These are phyloP conservation scores for Portunus trituberculatus DNA, from an alignment of 1,140 invertebrate genomes.

Conservation along the genomic window DNA sequence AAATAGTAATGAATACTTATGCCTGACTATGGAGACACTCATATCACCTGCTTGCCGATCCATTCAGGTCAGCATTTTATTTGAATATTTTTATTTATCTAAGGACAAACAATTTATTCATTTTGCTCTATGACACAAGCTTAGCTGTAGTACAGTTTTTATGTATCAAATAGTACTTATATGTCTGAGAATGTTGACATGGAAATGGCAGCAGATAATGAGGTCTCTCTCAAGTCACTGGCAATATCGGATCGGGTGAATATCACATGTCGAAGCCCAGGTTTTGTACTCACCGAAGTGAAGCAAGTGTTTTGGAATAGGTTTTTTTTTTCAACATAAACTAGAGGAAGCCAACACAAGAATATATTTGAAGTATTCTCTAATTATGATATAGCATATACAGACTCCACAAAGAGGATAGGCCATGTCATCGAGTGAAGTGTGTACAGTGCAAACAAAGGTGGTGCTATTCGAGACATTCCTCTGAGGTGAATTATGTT, in stretches of 20 bases:
- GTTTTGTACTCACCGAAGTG: conserved; percentile 75
- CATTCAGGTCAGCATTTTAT: not conserved
- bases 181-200: not conserved
- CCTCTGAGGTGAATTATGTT: not conserved
- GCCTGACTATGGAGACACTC: conserved; percentile 43
- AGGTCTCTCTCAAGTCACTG: conserved; percentile 39
- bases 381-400: not conserved
- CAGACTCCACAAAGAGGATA: not conserved
- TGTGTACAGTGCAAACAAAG: not conserved
- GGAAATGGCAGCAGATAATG: not conserved
- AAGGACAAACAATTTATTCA: not conserved
- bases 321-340: conserved; percentile 33
- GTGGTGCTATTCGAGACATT: not conserved
- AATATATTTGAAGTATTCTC: not conserved
- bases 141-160: not conserved
- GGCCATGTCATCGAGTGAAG: not conserved
- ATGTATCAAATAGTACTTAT: not conserved
- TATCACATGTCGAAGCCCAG: conserved; percentile 75
- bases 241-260: conserved; percentile 71
- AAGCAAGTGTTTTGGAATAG: conserved; percentile 56
- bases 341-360: not conserved
- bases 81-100: not conserved
- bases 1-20: conserved; percentile 73
- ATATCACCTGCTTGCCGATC: not conserved
- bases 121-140: too few species aligned